Base-by-base conservation (phyloP, 1,140 invertebrate species). In the Thalassaphorura encarpata region DNA sequence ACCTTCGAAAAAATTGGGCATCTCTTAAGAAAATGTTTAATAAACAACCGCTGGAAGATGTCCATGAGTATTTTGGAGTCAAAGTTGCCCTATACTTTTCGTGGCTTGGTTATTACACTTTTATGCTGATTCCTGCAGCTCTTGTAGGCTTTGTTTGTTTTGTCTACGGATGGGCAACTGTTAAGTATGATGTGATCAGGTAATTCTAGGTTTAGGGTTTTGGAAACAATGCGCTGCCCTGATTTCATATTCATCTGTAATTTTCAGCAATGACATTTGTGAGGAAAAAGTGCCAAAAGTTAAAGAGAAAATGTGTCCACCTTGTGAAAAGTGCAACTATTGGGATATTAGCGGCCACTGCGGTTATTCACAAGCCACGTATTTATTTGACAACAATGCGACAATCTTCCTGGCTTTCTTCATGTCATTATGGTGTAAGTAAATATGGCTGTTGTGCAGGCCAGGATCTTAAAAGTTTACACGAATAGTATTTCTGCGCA, bases 381-480 rank as follows among this genome's bases (percentile, higher is more conserved):
- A 96, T 68, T 75, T 98, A 27, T 94, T 99, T 69, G 95, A 99
- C 68, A 98, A 99, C 75, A 77, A 83, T 4, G 86, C 84, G 11
- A 97, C 93, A 0, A 83, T 97, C 1, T 81, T 90, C 68, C 98
- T 97, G 73, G 87, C 95, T 27, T 80, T 91, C 42, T 89, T 97
- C 68, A 97, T 98, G 91, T 93, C 92, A 31, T 82, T 99, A 69
- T 97, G 91, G 89, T 87, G 87, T 79, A 76, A 80, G 72, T 73
- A n/a, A 8, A 5, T n/a, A 43, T n/a, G n/a, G n/a, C n/a, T n/a
- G n/a, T n/a, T n/a, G n/a, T n/a, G n/a, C n/a, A n/a, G n/a, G n/a
- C n/a, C n/a, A n/a, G n/a, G n/a, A n/a, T n/a, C n/a, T n/a, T n/a
- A n/a, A n/a, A n/a, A n/a, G n/a, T n/a, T n/a, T n/a, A n/a, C n/a